Evolutionary conservation across 2,888 invertebrate genomes (phyloP), one percentile per base, ranked within the genome.

Genomic region (Eristalis intricaria): DNA sequence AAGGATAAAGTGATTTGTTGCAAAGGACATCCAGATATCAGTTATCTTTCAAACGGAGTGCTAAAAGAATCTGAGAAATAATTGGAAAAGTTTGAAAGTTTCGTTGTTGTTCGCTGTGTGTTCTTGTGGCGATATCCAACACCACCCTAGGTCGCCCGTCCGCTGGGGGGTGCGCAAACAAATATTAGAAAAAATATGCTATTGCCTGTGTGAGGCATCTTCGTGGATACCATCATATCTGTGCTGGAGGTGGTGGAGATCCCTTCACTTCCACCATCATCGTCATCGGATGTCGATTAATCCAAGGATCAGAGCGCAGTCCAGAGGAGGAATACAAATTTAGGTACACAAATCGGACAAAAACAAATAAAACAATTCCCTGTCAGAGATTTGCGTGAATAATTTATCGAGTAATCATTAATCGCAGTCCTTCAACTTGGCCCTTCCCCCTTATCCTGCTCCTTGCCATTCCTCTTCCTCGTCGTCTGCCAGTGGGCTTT

Each of bases 371-470:
- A 86, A 82, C 77, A 86, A 86, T 82, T 86, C 78, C 70, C 60
- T 69, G 69, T 50, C 69, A 82, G 69, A 86, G 82, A 86, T 74
- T 74, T 82, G 64, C 69, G 77, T 86, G 85, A 82, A 86, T 86
- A 71, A 86, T 86, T 86, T 86, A 86, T 83, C 63, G 86, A 70
- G 78, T 78, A 83, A 86, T 86, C 83, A 79, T 82, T 86, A 86
- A 83, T 82, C 82, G 86, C 75, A 83, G 50, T 50, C 50, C 74
- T 70, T 82, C 78, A 78, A 70, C 74, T 82, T 86, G 65, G 43
- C 43, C 19, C n/a, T 8, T 8, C 19, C 19, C n/a, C 7, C n/a
- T 50, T 15, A 5, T 1, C 15, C n/a, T n/a, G 15, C 43, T n/a
- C 15, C n/a, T 69, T 78, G 4, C 29, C 29, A 2, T 4, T 5